Evolutionary conservation across 1,140 invertebrate genomes (phyloP), one percentile per base, ranked within the genome.

Genomic region (Drosophila murphyi): DNA sequence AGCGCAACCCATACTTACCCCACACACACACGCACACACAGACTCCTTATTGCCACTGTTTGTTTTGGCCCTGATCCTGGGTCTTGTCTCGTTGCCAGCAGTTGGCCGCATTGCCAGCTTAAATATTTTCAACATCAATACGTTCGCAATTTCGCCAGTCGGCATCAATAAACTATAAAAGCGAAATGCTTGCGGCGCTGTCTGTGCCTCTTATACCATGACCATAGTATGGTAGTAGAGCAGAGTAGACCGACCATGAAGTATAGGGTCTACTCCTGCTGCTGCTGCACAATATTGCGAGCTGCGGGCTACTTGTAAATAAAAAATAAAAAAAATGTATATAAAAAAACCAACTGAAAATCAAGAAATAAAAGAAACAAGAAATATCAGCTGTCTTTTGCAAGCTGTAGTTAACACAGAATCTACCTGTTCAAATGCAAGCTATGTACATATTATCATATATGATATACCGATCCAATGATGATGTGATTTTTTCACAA

Each of bases 151-250:
- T 88, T 78, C 51, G 41, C 80, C 85, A 88, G 80, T 88, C 68
- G 73, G 85, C 83, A 89, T 89, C 83, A 89, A 88, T 88, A 89
- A 89, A 88, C 83, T 88, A 89, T 89, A 83, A 88, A 88, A 80
- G 85, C 85, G 74, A 79, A 83, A 78, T 88, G 83, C 83, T 89
- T 70, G 67, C 70, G 76, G 83, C 73, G 51, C 52, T 75, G 67
- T 89, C 85, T 83, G 80, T 48, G 47, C 32, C 80, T 64, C 74
- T 80, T 78, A 70, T 83, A 75, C 32, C 47, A 47, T 31, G 8
- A 43, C 39, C n/a, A 43, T 43, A n/a, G 20, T 20, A 20, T 20
- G 20, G 20, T 20, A 4, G n/a, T 43, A 43, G 10, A n/a, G 39
- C 10, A 43, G 10, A 43, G 39, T 43, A 20, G 20, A 20, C 20